Evolutionary conservation across 2,888 invertebrate genomes (phyloP), one percentile per base, ranked within the genome.

Genomic region (Tipula helvola): DNA sequence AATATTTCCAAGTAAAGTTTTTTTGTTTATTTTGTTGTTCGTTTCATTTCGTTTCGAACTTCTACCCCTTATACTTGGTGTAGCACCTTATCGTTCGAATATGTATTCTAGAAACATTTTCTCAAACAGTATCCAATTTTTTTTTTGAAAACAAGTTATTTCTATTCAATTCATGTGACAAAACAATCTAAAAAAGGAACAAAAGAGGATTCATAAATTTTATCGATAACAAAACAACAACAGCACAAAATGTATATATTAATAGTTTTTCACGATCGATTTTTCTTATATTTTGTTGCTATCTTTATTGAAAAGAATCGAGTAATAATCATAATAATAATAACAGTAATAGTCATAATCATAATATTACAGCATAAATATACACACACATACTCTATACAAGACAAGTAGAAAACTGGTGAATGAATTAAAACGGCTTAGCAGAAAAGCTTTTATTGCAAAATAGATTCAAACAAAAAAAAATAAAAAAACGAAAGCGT

Each of bases 101-200:
- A 44, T 57, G 16, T 8, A 57, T 71, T 71, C 18, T 28, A 71
- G 12, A 71, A 71, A 71, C 7, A 16, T 28, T 42, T 71, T 41
- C 39, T 16, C 85, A 42, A n/a, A 42, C 42, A 13, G 85, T 42
- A 42, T 85, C 18, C 16, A 85, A 85, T 85, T 42, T 71, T 84
- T 83, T 42, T 39, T 39, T 28, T 16, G 42, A 83, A 86, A 87
- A 86, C 18, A 71, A 71, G 71, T 71, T 71, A 71, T 71, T 71
- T 71, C 71, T 71, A 71, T 71, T 71, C 71, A 71, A 71, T 71
- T 71, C 71, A 71, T 71, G 71, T 71, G 71, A 71, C 71, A 71
- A 71, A 71, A 71, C 71, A 71, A 71, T 71, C 71, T 71, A 71
- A 71, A 71, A 28, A 71, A 71, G 71, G 71, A 71, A 71, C 71